These are phyloP conservation scores for Alloplasta piceator DNA, from an alignment of 2,888 invertebrate genomes.

Conservation along the genomic window DNA sequence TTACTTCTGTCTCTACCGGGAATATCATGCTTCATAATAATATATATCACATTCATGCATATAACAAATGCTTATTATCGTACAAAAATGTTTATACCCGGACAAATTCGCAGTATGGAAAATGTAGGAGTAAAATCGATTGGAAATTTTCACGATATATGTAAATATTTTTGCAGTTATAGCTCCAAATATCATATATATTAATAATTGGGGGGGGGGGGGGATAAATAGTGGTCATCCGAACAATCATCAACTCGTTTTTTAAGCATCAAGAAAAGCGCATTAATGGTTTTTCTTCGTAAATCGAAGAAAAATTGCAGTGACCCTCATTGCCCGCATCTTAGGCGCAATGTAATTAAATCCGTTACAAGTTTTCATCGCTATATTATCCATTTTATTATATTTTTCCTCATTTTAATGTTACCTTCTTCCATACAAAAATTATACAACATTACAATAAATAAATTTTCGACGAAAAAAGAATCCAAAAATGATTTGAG, in stretches of 20 bases:
- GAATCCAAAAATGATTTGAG: too few relatives aligned
- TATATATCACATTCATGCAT: background rate
- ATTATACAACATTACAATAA: too few relatives aligned
- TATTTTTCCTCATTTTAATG: too few relatives aligned
- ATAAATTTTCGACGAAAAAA: too few relatives aligned
- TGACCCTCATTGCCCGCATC: too few relatives aligned
- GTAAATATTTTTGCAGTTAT: background rate
- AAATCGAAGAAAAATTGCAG: too few relatives aligned
- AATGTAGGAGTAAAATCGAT: constrained; percentile 39
- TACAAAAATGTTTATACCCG: constrained; percentile 5
- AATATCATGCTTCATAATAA: background rate
- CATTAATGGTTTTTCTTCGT: too few relatives aligned
- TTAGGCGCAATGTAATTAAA: too few relatives aligned
- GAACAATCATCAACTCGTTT: background rate
- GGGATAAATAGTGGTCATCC: background rate
- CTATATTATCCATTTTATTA: too few relatives aligned
- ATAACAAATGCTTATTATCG: constrained; percentile 21
- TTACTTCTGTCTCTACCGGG: background rate
- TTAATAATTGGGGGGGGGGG: background rate
- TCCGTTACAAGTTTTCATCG: too few relatives aligned
- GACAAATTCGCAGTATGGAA: constrained; percentile 36
- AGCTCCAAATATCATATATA: background rate
- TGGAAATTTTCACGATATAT: background rate
- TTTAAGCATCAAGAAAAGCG: too few relatives aligned
- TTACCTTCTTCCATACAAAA: too few relatives aligned